Percentiles rank a stretch among this genome's conserved stretches.
phyloP scores from a whole-genome alignment of 2,888 invertebrate species.

The Bellardia pandia region DNA sequence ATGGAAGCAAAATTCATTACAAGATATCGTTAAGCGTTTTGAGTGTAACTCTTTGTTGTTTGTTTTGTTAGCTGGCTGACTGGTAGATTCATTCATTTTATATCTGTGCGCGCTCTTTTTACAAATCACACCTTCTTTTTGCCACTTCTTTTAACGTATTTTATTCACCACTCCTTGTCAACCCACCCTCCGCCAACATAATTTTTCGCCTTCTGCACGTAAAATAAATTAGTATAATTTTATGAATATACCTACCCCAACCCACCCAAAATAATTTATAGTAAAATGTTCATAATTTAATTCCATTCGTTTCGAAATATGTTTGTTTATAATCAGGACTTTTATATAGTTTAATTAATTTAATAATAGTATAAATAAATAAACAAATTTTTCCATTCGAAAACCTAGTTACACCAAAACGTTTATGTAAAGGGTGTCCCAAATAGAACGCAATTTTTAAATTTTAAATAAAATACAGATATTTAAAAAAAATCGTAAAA shows the following conservation, averaged over 20 bases:
- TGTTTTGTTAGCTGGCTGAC: conserved; percentile 3
- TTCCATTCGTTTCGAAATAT: background rate
- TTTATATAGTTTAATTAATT: background rate
- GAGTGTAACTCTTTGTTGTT: conserved; percentile 18
- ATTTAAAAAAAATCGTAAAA: too few relatives aligned
- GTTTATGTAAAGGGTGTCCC: too few relatives aligned
- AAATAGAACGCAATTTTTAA: too few relatives aligned
- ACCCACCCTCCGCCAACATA: conserved; percentile 10
- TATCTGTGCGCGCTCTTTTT: conserved; percentile 57
- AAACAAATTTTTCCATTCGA: too few relatives aligned
- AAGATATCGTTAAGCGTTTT: conserved; percentile 17
- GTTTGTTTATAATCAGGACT: background rate
- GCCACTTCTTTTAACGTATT: background rate
- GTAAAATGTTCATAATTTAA: background rate
- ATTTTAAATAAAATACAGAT: too few relatives aligned
- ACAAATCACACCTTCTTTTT: conserved; percentile 38
- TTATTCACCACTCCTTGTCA: conserved; percentile 20
- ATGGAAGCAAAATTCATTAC: conserved; percentile 19
- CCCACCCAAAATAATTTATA: background rate
- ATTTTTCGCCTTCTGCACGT: background rate
- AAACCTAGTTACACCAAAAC: too few relatives aligned
- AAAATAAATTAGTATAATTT: background rate
- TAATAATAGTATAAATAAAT: too few relatives aligned
- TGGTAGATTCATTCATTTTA: conserved; percentile 58
- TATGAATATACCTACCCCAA: too few relatives aligned